Evolutionary conservation across 1,140 invertebrate genomes (phyloP), one percentile per base, ranked within the genome.

Genomic region (Caenorhabditis brenneri): DNA sequence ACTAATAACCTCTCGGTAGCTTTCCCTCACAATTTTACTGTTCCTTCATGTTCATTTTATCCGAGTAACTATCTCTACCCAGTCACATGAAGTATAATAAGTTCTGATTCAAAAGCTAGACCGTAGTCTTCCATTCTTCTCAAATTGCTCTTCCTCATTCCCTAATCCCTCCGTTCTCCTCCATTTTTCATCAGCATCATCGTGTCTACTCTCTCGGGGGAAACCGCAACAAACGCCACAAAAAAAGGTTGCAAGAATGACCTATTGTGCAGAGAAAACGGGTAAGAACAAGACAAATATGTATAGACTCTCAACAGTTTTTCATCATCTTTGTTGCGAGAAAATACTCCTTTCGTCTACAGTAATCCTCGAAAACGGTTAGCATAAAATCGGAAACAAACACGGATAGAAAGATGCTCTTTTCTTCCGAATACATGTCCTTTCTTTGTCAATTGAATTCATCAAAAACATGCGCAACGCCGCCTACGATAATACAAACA

Each of bases 221-320:
- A 55, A 33, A 33, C 29, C 58, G 58, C 31, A 60, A 60, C 29
- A 60, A 60, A 65, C 22, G 7, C 29, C 53, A 29, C 1, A 16
- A 65, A 65, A 65, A 65, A 33, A 65, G 36, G 58, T 65, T 65
- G 58, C 58, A 65, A 65, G 58, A 65, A 65, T 65, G 58, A 65
- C 58, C 58, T 65, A 65, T 65, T 65, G 58, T 65, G 58, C 58
- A 65, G 58, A 65, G 19, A 19, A 29, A 58, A 7, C 6, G 53
- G 31, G 58, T 65, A 36, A 65, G 58, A 65, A 65, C 58, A 65
- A 65, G 29, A 65, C 58, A 65, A 65, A 65, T 33, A 65, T 33
- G 29, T 36, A 24, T 33, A n/a, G 15, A 65, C 58, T 27, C 58
- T 65, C 31, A 36, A 65, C 31, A 33, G 10, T 65, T 65, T 65